Evolutionary conservation across 2,797 vertebrate genomes (phyloP).

Genomic region (Eurystomus glaucurus): DNA sequence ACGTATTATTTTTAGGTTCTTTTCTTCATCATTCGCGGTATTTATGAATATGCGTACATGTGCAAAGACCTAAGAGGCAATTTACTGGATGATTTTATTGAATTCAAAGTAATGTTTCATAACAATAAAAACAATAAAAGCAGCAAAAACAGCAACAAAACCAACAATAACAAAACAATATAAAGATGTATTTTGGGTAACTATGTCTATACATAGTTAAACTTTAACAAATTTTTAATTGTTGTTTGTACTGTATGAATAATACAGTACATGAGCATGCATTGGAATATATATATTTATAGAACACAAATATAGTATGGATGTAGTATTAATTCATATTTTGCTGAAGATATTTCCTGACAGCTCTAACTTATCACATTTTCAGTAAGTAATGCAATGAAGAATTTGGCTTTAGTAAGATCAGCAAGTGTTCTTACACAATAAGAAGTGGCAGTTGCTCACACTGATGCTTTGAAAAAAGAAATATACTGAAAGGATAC

Average conservation of each 20-base stretch:
- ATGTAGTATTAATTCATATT: neutral
- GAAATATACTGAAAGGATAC: neutral
- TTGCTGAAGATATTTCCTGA: neutral
- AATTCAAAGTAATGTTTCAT: neutral
- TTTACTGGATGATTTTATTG: neutral
- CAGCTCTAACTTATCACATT: neutral
- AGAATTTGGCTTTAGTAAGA: neutral
- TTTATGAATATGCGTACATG: neutral
- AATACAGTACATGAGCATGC: neutral
- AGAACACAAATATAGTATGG: neutral
- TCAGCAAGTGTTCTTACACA: neutral
- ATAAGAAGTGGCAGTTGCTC: neutral
- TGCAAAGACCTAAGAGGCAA: neutral
- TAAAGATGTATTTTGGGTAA: neutral
- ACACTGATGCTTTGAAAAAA: neutral
- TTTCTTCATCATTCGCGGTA: neutral
- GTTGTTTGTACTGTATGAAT: neutral
- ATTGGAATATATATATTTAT: neutral
- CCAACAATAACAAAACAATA: neutral
- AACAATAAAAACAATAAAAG: neutral
- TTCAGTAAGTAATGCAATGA: neutral
- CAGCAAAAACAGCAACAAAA: neutral
- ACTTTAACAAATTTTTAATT: neutral
- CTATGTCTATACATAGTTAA: neutral
- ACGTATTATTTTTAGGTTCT: neutral